Evolutionary conservation across 2,888 invertebrate genomes (phyloP).

Genomic region (Acronicta alni): DNA sequence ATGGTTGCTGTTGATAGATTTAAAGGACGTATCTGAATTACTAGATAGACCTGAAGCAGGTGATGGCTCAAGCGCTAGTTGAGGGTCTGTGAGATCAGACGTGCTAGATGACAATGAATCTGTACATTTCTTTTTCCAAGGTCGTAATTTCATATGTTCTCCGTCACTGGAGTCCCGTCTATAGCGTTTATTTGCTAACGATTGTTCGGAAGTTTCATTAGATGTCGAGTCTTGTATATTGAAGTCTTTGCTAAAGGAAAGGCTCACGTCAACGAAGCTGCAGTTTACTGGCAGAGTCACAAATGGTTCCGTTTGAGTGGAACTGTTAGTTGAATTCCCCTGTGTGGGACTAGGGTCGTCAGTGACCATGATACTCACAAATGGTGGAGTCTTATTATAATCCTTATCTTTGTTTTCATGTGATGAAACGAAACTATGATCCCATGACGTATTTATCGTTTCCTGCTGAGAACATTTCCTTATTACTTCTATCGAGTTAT

Average conservation of each 20-base stretch:
- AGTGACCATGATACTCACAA: conserved; percentile 72
- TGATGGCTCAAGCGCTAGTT: conserved; percentile 53
- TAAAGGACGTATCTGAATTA: conserved; percentile 79
- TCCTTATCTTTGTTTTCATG: conserved; percentile 65
- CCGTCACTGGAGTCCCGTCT: conserved; percentile 71
- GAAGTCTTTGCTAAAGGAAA: conserved; percentile 75
- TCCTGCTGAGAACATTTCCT: conserved; percentile 72
- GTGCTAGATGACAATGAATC: conserved; percentile 71
- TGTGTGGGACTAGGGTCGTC: conserved; percentile 64
- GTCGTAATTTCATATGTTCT: conserved; percentile 67
- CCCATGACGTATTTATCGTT: conserved; percentile 77
- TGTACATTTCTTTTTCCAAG: conserved; percentile 78
- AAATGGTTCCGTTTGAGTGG: conserved; percentile 74
- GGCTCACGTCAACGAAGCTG: conserved; percentile 69
- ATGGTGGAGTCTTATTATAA: conserved; percentile 72
- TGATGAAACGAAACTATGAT: conserved; percentile 66
- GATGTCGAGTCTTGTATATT: conserved; percentile 66
- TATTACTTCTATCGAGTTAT: conserved; percentile 77
- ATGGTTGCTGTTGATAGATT: conserved; percentile 78
- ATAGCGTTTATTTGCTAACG: conserved; percentile 70
- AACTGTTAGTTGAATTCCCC: conserved; percentile 65
- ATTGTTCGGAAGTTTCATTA: conserved; percentile 69
- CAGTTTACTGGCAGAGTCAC: conserved; percentile 61
- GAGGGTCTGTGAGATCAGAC: conserved; percentile 69
- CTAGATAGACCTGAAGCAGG: conserved; percentile 71